These are phyloP conservation scores for Brachypodius melanocephalos DNA, from an alignment of 2,113 vertebrate genomes.

Conservation along the genomic window DNA sequence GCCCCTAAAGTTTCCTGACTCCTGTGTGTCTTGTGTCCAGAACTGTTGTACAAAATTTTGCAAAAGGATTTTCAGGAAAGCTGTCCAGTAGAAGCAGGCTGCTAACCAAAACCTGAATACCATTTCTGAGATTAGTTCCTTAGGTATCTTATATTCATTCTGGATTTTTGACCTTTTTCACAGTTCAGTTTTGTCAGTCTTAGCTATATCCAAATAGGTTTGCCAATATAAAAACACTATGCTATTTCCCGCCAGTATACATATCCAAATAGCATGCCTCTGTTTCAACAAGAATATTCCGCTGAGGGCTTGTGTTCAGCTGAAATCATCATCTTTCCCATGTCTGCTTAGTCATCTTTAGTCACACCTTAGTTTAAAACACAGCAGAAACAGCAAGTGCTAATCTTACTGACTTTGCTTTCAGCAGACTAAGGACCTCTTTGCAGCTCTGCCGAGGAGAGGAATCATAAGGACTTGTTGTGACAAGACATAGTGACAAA, in stretches of 20 bases:
- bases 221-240: accelerated
- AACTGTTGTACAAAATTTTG: neutral
- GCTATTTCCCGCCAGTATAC: neutral
- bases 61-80: neutral
- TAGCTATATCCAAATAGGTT: neutral
- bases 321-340: neutral
- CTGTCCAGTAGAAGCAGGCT: neutral
- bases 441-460: neutral
- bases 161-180: neutral
- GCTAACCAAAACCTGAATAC: neutral
- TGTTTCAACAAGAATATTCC: neutral
- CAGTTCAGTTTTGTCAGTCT: neutral
- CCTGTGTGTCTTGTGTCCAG: neutral
- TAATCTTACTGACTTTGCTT: neutral
- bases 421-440: neutral
- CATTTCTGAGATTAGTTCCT: neutral
- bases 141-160: neutral
- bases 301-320: neutral
- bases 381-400: neutral
- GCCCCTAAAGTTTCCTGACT: neutral
- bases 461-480: neutral
- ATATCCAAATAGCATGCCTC: neutral
- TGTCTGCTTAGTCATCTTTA: neutral
- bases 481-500: neutral
- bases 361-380: neutral